phyloP scores from a whole-genome alignment of 2,113 vertebrate species.

The Hucho hucho region DNA sequence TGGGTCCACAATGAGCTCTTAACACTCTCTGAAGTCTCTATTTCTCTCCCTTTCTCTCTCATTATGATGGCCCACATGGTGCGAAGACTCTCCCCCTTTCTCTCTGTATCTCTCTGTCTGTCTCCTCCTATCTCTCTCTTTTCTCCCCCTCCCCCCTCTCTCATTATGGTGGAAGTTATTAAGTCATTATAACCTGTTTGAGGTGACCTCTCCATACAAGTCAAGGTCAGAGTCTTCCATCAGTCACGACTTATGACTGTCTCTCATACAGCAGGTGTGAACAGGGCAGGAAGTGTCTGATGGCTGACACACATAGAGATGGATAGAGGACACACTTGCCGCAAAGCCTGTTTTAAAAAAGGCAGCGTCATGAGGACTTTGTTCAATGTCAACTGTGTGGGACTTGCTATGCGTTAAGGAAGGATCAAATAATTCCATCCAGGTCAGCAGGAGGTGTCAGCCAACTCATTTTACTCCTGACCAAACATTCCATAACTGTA shows the following conservation, averaged over 20 bases:
- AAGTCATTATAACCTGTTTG: background rate
- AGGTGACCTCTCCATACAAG: slow-evolving; percentile 19
- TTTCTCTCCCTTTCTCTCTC: slow-evolving; percentile 27
- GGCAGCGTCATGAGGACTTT: background rate
- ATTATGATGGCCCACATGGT: slow-evolving; percentile 40
- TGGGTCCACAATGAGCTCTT: background rate
- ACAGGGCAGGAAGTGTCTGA: slow-evolving; percentile 12
- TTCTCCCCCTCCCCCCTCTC: background rate
- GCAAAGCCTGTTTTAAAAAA: background rate
- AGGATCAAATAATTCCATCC: too few relatives aligned
- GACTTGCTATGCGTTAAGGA: too few relatives aligned
- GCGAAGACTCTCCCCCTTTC: slow-evolving; percentile 13
- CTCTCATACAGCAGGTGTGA: slow-evolving; percentile 58
- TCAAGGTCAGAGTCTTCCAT: slow-evolving; percentile 34
- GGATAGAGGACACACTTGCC: background rate
- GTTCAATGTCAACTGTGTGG: too few relatives aligned
- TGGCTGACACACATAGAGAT: slow-evolving; percentile 6
- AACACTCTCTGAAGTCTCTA: slow-evolving; percentile 22
- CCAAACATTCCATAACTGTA: too few relatives aligned
- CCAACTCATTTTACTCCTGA: too few relatives aligned
- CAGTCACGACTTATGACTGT: slow-evolving; percentile 3
- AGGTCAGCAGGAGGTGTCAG: too few relatives aligned
- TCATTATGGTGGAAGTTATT: slow-evolving; percentile 53
- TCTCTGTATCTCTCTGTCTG: too few relatives aligned
- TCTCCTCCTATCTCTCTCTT: too few relatives aligned